Evolutionary conservation across 2,797 vertebrate genomes (phyloP), one percentile per base, ranked within the genome.

Genomic region (Heterohyrax brucei): DNA sequence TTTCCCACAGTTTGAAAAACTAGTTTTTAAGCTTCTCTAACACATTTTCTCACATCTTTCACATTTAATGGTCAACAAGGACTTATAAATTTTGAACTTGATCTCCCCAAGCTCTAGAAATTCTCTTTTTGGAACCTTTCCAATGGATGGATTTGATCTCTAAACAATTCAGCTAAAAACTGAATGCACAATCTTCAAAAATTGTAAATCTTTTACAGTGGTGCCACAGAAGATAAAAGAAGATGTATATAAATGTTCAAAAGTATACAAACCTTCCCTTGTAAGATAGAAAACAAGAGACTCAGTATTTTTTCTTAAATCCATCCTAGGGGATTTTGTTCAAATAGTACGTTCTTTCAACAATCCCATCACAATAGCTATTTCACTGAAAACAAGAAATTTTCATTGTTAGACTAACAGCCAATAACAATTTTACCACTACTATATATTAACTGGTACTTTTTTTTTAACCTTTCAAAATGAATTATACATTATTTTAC

Each of bases 121-220:
- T 82, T 95, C 13, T 88, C 53, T 87, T 97, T 96, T 93, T 75
- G 16, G 7, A 70, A 46, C 10, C 39, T 78, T 75, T 97, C 46
- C 59, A 28, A 96, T 48, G 30, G 22, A 44, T 53, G 59, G 56
- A 96, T 87, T 96, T 96, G 82, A 96, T 97, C 72, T 19, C n/a
- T 56, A 64, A 59, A 95, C 28, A 96, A 80, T 95, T 21, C 90
- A 95, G 64, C 64, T 66, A 93, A 73, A 93, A 97, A n/a, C 91
- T 97, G 85, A 92, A 3, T 80, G 48, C 10, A 97, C 91, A 53
- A 19, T 79, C 95, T 82, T 96, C 62, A 96, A 82, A 95, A 97
- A 96, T 77, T 79, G 81, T 92, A 87, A 96, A 89, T 76, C 50
- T 96, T 92, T 93, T 93, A 87, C 64, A 92, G 39, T 91, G 94